Evolutionary conservation across 2,113 vertebrate genomes (phyloP), one percentile per base, ranked within the genome.

Genomic region (Pseudopodoces humilis): DNA sequence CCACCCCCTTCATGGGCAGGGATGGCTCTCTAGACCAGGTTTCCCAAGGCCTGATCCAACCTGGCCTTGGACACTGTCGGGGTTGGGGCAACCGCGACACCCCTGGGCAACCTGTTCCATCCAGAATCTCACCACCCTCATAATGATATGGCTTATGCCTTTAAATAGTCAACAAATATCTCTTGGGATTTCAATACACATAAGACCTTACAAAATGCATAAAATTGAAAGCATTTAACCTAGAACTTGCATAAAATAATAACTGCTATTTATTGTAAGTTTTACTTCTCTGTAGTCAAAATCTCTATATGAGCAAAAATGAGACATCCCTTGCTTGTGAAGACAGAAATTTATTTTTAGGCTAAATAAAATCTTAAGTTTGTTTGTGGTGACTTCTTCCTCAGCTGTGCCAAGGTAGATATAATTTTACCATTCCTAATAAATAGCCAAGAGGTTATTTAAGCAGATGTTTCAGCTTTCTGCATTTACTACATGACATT

Each of bases 31-130:
- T 22, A 15, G 35, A 35, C 3, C 25, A 63, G 17, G 8, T 2
- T 69, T 24, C 4, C 35, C 41, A 35, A 68, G 41, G 21, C 11
- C 8, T 19, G 35, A 47, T 47, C 16, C 33, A 67, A 2, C 15
- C 8, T 44, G 27, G 44, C 44, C 33, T 81, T 44, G 37, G 50
- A 16, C 24, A 47, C 9, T 76, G 35, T 5, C 35, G 55, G 17
- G 11, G 1, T 0, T 62, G 47, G 31, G 23, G 25, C 27, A 47
- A 10, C 21, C 1, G 1, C 31, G 62, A 24, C 10, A 27, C 33
- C 31, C 41, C 79, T 44, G 15, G 15, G 22, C 0, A 3, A 21
- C 10, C 21, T 56, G 8, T 23, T 77, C 31, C 49, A 49, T 49
- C 41, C 49, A 37, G 15, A 53, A 28, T 63, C 27, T 44, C 35